A percentile compares a stretch with the other conserved stretches of the same genome.
Evolutionary conservation across 2,797 vertebrate genomes (phyloP).

Genomic region (Petrocephalus schoutedeni): DNA sequence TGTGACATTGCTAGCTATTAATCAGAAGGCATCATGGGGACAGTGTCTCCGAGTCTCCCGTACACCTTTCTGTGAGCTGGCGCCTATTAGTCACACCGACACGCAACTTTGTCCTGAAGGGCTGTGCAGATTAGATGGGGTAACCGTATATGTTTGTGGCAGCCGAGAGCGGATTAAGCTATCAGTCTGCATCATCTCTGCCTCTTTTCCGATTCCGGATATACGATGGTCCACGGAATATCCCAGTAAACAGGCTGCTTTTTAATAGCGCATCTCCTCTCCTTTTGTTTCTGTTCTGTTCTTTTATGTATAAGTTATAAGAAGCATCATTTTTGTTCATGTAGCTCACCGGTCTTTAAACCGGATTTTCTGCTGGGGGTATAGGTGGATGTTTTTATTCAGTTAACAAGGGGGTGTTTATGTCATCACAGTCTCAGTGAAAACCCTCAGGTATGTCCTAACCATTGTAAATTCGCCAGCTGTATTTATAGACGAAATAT

Average conservation of each 20-base stretch:
- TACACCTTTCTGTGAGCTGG: not conserved
- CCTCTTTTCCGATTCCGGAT: not conserved
- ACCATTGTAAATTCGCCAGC: not conserved
- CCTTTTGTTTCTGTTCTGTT: too few species aligned
- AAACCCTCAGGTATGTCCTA: not conserved
- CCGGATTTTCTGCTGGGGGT: not conserved
- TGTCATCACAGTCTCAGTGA: not conserved
- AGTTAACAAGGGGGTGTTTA: not conserved
- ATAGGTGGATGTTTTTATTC: not conserved
- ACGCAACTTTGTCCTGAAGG: not conserved
- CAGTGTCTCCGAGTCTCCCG: not conserved
- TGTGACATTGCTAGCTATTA: not conserved
- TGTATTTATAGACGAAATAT: not conserved
- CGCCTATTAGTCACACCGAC: not conserved
- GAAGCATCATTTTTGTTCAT: not conserved
- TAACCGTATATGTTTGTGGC: not conserved
- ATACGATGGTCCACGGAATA: not conserved
- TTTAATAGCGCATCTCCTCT: not conserved
- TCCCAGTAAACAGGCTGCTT: not conserved
- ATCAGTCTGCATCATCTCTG: not conserved
- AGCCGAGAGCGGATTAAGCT: not conserved
- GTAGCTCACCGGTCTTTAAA: not conserved
- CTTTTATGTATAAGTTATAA: too few species aligned
- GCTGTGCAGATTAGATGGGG: not conserved
- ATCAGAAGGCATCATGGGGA: not conserved